phyloP scores from a whole-genome alignment of 2,113 vertebrate genomes.

The Saguinus midas region DNA sequence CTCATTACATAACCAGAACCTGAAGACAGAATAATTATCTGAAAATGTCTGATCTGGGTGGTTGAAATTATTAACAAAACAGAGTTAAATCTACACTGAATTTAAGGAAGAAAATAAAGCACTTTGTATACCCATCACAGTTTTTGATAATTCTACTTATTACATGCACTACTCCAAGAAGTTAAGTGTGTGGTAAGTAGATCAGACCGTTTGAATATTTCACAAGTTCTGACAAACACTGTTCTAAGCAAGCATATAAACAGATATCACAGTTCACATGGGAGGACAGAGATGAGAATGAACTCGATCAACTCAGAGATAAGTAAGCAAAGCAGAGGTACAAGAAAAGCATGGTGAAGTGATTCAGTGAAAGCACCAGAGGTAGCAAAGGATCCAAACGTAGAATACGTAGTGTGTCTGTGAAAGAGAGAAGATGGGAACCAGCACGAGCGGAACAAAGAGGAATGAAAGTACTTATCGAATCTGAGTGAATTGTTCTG shows the following conservation, averaged over 20 bases:
- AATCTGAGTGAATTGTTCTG: no score
- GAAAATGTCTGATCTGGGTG: neutral
- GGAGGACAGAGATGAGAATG: neutral
- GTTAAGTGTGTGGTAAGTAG: neutral
- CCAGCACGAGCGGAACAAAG: no score
- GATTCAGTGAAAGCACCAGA: neutral
- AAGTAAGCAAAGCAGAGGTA: neutral
- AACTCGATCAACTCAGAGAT: neutral
- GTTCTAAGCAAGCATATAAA: neutral
- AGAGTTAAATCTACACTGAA: neutral
- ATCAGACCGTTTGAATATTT: neutral
- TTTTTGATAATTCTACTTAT: neutral
- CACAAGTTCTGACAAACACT: neutral
- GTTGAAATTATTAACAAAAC: neutral
- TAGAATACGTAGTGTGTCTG: neutral
- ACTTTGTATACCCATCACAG: neutral
- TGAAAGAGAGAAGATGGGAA: neutral
- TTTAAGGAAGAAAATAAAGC: neutral
- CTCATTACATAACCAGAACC: neutral
- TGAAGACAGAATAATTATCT: neutral
- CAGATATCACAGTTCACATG: neutral
- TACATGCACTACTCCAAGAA: neutral
- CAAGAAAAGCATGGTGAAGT: neutral
- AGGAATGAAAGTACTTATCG: no score
- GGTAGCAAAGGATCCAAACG: neutral